These are phyloP conservation scores for Lucifuga dentata DNA, from an alignment of 2,113 vertebrate genomes.

Conservation along the genomic window DNA sequence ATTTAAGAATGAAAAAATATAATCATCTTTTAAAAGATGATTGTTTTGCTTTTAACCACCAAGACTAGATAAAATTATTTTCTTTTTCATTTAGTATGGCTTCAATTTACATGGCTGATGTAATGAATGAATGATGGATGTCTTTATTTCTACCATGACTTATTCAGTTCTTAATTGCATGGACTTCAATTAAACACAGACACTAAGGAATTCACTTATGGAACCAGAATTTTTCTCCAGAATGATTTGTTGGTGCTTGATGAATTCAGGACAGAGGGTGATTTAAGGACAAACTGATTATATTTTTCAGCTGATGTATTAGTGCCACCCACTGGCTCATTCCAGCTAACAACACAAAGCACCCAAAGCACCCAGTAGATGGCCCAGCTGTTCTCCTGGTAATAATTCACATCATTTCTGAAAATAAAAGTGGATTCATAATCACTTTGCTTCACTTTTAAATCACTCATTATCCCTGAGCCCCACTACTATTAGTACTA, in stretches of 20 bases:
- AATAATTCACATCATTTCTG: constrained; percentile 57
- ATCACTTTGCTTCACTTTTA: constrained; percentile 60
- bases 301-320: constrained; percentile 54
- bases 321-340: constrained; percentile 73
- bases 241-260: constrained; percentile 15
- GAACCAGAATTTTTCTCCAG: background rate
- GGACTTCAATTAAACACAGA: constrained; percentile 23
- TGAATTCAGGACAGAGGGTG: background rate
- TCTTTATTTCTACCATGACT: background rate
- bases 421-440: constrained; percentile 66
- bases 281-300: constrained; percentile 15
- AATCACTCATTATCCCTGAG: constrained; percentile 55
- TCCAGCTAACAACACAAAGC: constrained; percentile 45
- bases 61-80: background rate
- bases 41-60: background rate
- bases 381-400: constrained; percentile 56
- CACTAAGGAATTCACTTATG: constrained; percentile 7
- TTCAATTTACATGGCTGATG: background rate
- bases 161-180: constrained; percentile 16
- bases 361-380: constrained; percentile 48
- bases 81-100: constrained; percentile 1
- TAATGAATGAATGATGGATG: background rate
- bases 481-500: constrained; percentile 47
- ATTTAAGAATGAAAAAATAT: background rate
- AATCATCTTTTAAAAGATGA: background rate